Percentiles rank a stretch among this genome's conserved stretches.
Conservation (phyloP, 1,140 invertebrate species). For the Heliconius nattereri region DNA sequence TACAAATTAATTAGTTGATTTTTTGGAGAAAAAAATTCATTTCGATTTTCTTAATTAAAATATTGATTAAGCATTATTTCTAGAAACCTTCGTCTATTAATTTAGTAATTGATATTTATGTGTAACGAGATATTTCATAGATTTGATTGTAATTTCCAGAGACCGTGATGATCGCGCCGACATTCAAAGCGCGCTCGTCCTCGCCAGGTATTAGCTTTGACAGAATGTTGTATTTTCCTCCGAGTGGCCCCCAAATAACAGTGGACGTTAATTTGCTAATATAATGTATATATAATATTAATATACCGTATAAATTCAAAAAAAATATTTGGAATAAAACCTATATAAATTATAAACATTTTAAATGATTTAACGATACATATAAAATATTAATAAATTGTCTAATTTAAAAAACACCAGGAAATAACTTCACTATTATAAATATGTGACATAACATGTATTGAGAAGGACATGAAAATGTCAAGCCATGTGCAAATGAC, state of each 20-base stretch:
- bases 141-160: slow-evolving; percentile 83
- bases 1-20: too few relatives aligned
- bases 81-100: neutral
- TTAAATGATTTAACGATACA: neutral
- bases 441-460: slow-evolving; percentile 29
- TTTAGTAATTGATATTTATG: slow-evolving; percentile 9
- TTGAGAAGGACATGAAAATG: slow-evolving; percentile 51
- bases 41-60: neutral
- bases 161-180: slow-evolving; percentile 87
- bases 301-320: neutral
- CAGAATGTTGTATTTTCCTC: slow-evolving; percentile 43
- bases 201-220: slow-evolving; percentile 84
- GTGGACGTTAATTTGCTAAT: slow-evolving; percentile 38
- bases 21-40: too few relatives aligned
- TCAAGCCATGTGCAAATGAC: slow-evolving; percentile 45
- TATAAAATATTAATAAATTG: slow-evolving; percentile 11
- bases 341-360: slow-evolving; percentile 10
- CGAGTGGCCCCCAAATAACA: slow-evolving; percentile 33
- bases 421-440: neutral
- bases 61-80: neutral
- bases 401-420: neutral
- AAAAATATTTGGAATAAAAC: slow-evolving; percentile 17
- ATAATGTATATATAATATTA: neutral
- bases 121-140: slow-evolving; percentile 31
- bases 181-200: slow-evolving; percentile 88